These are phyloP conservation scores for Odontomyia ornata DNA, from an alignment of 2,888 invertebrate species.

Conservation along the genomic window DNA sequence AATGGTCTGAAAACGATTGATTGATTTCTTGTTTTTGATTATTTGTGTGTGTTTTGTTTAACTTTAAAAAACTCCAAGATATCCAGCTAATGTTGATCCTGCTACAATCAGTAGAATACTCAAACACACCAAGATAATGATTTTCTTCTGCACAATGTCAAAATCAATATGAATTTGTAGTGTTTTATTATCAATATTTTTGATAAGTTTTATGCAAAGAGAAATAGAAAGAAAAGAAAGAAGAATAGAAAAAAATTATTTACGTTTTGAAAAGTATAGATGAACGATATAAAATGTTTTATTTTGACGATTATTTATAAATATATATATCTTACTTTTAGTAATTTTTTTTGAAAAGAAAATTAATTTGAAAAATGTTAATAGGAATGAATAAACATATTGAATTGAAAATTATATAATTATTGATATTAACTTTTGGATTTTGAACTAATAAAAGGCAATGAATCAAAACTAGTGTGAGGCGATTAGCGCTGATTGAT, in stretches of 20 bases:
- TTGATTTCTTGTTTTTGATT: background rate
- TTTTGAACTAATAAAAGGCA: slow-evolving; percentile 14
- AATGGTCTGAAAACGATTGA: background rate
- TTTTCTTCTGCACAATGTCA: slow-evolving; percentile 83
- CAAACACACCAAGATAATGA: slow-evolving; percentile 90
- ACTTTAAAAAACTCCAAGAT: slow-evolving; percentile 66
- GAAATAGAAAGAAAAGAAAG: slow-evolving; percentile 31
- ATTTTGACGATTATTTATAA: slow-evolving; percentile 24
- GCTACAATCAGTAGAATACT: slow-evolving; percentile 80
- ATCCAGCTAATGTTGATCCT: slow-evolving; percentile 73
- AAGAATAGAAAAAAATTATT: slow-evolving; percentile 22
- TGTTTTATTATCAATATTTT: background rate
- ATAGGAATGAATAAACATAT: background rate
- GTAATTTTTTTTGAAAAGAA: background rate
- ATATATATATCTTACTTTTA: background rate
- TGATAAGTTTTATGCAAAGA: slow-evolving; percentile 1
- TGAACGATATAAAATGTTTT: slow-evolving; percentile 43
- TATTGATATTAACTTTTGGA: slow-evolving; percentile 2
- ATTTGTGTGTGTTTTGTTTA: background rate
- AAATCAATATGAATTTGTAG: slow-evolving; percentile 25
- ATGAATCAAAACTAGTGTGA: background rate
- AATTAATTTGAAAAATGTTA: background rate
- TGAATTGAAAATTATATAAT: slow-evolving; percentile 16
- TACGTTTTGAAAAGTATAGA: slow-evolving; percentile 13
- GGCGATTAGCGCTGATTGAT: slow-evolving; percentile 13